Percentiles rank a stretch among this genome's conserved stretches.
These are phyloP conservation scores for Heliconius hortense DNA, from an alignment of 2,888 invertebrate species.

Conservation along the genomic window DNA sequence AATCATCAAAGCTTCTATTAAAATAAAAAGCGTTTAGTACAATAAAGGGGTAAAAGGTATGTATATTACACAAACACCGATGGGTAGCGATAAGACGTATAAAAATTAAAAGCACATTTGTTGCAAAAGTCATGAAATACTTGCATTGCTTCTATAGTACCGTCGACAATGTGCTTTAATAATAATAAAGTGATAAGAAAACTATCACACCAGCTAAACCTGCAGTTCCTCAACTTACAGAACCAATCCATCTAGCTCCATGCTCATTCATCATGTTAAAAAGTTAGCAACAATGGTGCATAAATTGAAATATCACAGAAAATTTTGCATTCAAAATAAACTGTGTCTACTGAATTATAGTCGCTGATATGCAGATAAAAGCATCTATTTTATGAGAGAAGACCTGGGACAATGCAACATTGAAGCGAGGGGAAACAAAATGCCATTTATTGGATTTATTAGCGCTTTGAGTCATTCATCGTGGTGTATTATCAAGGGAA, in stretches of 20 bases:
- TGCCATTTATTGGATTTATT: constrained; percentile 29
- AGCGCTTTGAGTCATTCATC: constrained; percentile 31
- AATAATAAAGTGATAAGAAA: constrained; percentile 39
- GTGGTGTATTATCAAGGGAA: constrained; percentile 22
- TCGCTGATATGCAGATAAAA: constrained; percentile 39
- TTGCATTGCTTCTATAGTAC: constrained; percentile 36
- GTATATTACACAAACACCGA: constrained; percentile 38
- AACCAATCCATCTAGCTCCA: constrained; percentile 42
- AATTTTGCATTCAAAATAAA: constrained; percentile 36
- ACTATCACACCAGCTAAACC: constrained; percentile 40
- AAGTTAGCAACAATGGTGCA: constrained; percentile 43
- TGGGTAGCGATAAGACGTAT: constrained; percentile 34
- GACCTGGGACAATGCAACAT: constrained; percentile 39
- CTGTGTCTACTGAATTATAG: constrained; percentile 36
- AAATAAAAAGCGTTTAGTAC: constrained; percentile 37
- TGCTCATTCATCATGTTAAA: constrained; percentile 40
- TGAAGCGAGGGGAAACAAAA: constrained; percentile 33
- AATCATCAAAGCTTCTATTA: constrained; percentile 36
- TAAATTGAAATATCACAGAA: constrained; percentile 37
- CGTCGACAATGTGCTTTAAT: constrained; percentile 38
- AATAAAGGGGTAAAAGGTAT: constrained; percentile 30
- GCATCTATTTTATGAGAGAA: constrained; percentile 37
- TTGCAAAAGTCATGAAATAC: constrained; percentile 34
- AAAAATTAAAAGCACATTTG: constrained; percentile 34
- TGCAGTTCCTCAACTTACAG: constrained; percentile 30